Conservation (phyloP, 2,113 vertebrate genomes). For the Oreocharis arfaki region DNA sequence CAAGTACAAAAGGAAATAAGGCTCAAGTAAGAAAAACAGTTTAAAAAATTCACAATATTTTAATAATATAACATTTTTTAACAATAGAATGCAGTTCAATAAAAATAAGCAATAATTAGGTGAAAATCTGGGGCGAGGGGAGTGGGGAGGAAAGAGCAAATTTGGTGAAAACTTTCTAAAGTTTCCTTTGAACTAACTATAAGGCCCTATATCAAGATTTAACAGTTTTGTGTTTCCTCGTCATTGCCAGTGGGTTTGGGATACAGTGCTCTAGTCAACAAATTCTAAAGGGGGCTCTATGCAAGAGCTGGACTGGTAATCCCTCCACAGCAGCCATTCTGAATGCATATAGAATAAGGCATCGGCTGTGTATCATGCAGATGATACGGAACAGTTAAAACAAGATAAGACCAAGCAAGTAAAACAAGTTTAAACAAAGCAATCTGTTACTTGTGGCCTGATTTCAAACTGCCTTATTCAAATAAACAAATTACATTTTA, state of each 20-base stretch:
- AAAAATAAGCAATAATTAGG: not conserved
- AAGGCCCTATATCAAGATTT: constrained; percentile 6
- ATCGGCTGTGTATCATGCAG: not conserved
- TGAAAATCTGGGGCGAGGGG: not conserved
- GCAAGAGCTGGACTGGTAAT: not conserved
- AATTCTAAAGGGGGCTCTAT: constrained; percentile 33
- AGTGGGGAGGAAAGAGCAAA: not conserved
- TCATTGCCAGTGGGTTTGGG: constrained; percentile 46
- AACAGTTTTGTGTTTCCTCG: constrained; percentile 28
- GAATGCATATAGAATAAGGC: not conserved
- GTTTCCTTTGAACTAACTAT: not conserved
- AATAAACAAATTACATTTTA: not conserved
- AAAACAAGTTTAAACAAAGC: not conserved
- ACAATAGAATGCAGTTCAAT: not conserved
- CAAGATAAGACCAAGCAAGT: not conserved
- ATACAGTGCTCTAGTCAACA: constrained; percentile 51
- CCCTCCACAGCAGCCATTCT: not conserved
- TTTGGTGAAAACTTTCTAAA: not conserved
- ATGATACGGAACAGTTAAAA: not conserved
- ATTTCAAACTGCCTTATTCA: not conserved
- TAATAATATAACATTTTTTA: not conserved
- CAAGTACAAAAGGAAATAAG: not conserved
- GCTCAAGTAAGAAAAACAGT: not conserved
- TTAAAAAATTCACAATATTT: not conserved
- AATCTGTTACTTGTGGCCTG: not conserved